phyloP scores from a whole-genome alignment of 2,797 vertebrate species.

The Hippocampus kuda region DNA sequence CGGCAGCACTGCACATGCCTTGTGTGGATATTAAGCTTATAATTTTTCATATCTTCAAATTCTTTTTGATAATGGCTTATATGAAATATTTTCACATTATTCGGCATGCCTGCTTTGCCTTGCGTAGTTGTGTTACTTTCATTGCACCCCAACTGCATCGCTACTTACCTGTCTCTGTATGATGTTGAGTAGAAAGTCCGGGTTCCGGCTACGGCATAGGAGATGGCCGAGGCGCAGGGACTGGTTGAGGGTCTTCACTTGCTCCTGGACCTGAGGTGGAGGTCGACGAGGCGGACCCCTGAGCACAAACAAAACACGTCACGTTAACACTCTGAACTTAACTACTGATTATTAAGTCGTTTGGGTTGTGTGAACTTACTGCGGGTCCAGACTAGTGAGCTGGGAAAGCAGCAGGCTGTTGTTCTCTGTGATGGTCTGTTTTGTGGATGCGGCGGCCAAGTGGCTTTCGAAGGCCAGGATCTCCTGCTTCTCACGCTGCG shows the following conservation, averaged over 20 bases:
- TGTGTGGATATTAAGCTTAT: too few relatives aligned
- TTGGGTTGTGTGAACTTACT: constrained; percentile 65
- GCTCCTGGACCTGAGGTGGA: constrained; percentile 85
- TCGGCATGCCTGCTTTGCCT: neutral
- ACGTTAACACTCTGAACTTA: neutral
- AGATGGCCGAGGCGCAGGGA: constrained; percentile 91
- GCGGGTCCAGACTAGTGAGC: constrained; percentile 92
- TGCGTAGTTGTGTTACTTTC: neutral
- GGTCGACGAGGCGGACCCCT: constrained; percentile 92
- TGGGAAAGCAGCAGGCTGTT: constrained; percentile 93
- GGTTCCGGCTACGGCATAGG: constrained; percentile 89
- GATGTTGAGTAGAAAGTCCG: constrained; percentile 94
- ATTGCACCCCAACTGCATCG: neutral
- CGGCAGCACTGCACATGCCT: too few relatives aligned
- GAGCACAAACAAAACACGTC: constrained; percentile 24
- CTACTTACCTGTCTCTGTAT: constrained; percentile 90
- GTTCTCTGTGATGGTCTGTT: constrained; percentile 96
- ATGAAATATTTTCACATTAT: neutral
- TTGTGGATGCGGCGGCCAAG: constrained; percentile 92
- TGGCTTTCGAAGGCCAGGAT: constrained; percentile 97
- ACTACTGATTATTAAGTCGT: too few relatives aligned
- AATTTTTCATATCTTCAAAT: too few relatives aligned
- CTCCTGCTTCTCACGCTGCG: constrained; percentile 95
- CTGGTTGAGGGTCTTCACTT: constrained; percentile 91
- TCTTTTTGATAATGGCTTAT: too few relatives aligned